Percentiles rank a stretch among this genome's conserved stretches.
Evolutionary conservation across 2,888 invertebrate species (phyloP).

Genomic region (Nephrotoma appendiculata): DNA sequence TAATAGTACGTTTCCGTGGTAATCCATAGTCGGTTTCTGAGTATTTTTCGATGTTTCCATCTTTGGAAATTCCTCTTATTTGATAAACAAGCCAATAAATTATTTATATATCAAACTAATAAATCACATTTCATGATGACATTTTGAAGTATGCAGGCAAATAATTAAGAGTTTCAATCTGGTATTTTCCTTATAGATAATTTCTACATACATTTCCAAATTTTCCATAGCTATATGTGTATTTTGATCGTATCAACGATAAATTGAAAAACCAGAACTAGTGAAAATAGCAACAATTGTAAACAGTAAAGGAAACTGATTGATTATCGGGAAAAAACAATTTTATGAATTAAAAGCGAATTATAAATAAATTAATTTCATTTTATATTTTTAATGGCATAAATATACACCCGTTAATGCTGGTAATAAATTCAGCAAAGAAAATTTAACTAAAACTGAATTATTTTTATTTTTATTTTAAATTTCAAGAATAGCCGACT

Average conservation of each 20-base stretch:
- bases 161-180: not conserved
- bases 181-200: not conserved
- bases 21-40: no score
- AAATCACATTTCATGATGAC: not conserved
- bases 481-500: not conserved
- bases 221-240: not conserved
- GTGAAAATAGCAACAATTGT: not conserved
- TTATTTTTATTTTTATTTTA: not conserved
- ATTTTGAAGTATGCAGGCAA: not conserved
- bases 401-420: not conserved
- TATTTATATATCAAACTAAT: not conserved
- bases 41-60: no score
- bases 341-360: not conserved
- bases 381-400: not conserved
- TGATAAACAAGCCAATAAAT: no score
- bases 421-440: not conserved
- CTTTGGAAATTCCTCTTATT: no score
- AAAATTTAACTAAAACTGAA: not conserved
- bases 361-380: not conserved
- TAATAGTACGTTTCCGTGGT: no score
- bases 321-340: not conserved
- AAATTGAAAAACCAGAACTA: not conserved
- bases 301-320: not conserved
- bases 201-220: no score
- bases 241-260: not conserved